A percentile compares a stretch with the other conserved stretches of the same genome.
Evolutionary conservation across 2,888 invertebrate genomes (phyloP).

Genomic region (Ochlodes sylvanus): DNA sequence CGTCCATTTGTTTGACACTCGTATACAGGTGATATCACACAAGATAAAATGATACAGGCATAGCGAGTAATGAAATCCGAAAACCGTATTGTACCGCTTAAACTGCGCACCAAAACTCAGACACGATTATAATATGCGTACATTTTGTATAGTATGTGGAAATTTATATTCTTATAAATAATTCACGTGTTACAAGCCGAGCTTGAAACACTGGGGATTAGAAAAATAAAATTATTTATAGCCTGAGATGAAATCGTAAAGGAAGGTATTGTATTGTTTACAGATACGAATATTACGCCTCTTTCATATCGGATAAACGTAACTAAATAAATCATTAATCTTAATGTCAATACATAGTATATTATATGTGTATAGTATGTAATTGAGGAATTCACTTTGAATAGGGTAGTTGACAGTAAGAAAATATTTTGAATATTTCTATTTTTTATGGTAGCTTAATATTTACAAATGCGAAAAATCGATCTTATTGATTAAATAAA

Average conservation of each 20-base stretch:
- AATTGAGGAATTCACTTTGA: too few relatives aligned
- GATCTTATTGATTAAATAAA: too few relatives aligned
- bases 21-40: conserved; percentile 22
- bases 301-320: background rate
- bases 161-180: conserved; percentile 23
- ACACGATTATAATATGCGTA: background rate
- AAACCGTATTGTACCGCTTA: background rate
- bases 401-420: too few relatives aligned
- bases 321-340: background rate
- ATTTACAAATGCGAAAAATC: too few relatives aligned
- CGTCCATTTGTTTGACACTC: conserved; percentile 37
- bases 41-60: conserved; percentile 8
- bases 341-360: too few relatives aligned
- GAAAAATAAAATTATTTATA: background rate
- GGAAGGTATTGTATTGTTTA: background rate
- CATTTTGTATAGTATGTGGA: background rate
- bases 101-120: background rate
- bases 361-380: too few relatives aligned
- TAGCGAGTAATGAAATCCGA: conserved; percentile 15
- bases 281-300: background rate
- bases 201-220: background rate
- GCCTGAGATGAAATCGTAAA: background rate
- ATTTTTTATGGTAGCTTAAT: too few relatives aligned
- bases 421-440: too few relatives aligned
- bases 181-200: conserved; percentile 2